Percentiles rank a stretch among this genome's conserved stretches.
These are phyloP conservation scores for Okamejei kenojei DNA, from an alignment of 2,797 vertebrate species.

Conservation along the genomic window DNA sequence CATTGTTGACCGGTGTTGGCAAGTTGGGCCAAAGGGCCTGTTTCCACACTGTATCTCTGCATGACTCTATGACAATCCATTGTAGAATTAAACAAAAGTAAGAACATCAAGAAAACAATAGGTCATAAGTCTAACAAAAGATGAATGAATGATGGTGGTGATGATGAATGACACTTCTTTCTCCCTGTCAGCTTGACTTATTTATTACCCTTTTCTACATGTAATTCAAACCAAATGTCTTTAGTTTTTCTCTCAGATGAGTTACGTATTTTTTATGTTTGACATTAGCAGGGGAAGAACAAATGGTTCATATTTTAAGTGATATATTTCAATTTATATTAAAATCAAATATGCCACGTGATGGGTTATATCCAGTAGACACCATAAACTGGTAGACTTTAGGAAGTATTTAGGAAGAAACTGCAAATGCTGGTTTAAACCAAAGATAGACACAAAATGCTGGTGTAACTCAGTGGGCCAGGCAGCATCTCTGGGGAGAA, in stretches of 20 bases:
- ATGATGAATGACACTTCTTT: not conserved
- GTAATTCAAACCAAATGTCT: not conserved
- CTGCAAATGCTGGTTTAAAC: too few species aligned
- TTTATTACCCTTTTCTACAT: not conserved
- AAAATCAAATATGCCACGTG: not conserved
- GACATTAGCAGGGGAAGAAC: not conserved
- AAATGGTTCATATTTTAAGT: not conserved
- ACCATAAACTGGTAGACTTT: not conserved
- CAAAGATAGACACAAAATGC: too few species aligned
- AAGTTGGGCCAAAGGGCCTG: too few species aligned
- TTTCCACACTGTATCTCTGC: too few species aligned
- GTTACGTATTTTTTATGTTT: not conserved
- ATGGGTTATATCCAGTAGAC: not conserved
- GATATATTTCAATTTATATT: not conserved
- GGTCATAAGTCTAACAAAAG: not conserved
- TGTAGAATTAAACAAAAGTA: too few species aligned
- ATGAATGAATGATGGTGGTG: not conserved
- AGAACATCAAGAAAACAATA: not conserved
- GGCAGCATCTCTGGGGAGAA: too few species aligned
- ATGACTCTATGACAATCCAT: too few species aligned
- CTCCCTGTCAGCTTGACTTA: not conserved
- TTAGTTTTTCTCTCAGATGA: not conserved
- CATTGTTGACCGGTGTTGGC: too few species aligned
- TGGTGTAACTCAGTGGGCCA: too few species aligned
- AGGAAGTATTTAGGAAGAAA: not conserved